Conservation (phyloP, 2,888 invertebrate genomes). For the Vanessa cardui region DNA sequence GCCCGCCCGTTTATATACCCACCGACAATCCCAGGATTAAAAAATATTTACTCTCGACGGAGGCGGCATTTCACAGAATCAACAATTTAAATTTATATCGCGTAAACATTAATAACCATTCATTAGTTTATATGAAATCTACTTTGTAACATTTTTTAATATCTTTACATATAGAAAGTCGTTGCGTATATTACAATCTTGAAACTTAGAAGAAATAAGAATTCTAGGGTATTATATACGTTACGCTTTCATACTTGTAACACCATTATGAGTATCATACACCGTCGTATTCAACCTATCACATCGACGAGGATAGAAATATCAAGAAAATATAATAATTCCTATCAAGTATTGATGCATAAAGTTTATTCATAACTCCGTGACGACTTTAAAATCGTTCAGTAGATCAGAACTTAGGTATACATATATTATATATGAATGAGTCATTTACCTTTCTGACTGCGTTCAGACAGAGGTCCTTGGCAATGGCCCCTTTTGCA, state of each 20-base stretch:
- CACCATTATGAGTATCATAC: neutral
- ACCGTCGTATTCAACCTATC: neutral
- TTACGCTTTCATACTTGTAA: constrained; percentile 2
- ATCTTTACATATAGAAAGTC: no score
- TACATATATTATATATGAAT: constrained; percentile 46
- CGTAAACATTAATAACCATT: neutral
- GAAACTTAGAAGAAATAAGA: neutral
- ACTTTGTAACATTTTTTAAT: neutral
- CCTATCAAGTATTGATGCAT: neutral
- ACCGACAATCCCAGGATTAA: constrained; percentile 59
- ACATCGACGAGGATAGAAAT: neutral
- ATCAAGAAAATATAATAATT: neutral
- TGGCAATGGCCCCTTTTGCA: constrained; percentile 76
- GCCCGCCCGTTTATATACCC: constrained; percentile 39
- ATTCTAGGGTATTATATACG: neutral
- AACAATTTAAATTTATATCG: constrained; percentile 6
- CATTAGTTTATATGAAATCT: neutral
- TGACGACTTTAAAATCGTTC: constrained; percentile 37
- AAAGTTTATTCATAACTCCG: constrained; percentile 12
- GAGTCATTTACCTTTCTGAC: constrained; percentile 72
- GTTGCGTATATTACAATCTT: no score
- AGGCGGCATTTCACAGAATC: constrained; percentile 31
- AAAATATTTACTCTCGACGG: constrained; percentile 50
- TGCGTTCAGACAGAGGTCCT: constrained; percentile 66
- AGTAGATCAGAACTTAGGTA: constrained; percentile 45